These are phyloP conservation scores for Aphis craccivora DNA, from an alignment of 1,140 invertebrate genomes.

Conservation along the genomic window DNA sequence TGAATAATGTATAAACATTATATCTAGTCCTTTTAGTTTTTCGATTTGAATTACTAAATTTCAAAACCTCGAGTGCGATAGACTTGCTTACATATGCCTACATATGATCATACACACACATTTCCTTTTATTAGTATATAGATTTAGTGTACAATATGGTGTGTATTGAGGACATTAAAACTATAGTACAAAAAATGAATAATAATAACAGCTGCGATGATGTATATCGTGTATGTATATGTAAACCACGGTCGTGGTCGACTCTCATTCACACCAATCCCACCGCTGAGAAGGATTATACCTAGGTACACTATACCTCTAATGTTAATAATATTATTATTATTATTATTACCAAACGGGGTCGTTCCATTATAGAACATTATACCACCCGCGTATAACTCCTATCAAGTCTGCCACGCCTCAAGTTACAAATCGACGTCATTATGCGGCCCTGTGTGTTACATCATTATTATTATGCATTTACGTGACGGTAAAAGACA, in stretches of 20 bases:
- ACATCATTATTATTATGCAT: background rate
- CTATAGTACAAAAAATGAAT: background rate
- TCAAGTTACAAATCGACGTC: conserved; percentile 20
- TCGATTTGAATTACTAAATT: no score
- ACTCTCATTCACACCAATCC: background rate
- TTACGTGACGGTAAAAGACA: background rate
- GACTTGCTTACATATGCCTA: no score
- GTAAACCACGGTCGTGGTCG: background rate
- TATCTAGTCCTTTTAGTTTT: no score
- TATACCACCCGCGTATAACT: background rate
- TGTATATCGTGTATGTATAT: background rate
- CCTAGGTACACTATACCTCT: background rate
- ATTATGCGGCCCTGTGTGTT: background rate
- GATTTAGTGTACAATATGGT: background rate
- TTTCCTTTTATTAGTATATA: no score
- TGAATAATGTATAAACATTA: no score
- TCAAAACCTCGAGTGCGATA: no score
- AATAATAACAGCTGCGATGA: background rate
- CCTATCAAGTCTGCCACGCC: background rate
- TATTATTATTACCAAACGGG: background rate
- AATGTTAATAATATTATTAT: background rate
- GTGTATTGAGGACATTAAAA: background rate
- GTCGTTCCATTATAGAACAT: conserved; percentile 29
- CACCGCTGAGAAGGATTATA: background rate
- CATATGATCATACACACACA: no score